These are phyloP conservation scores for fruit fly (Drosophila melanogaster) DNA, from an alignment of 1,140 invertebrate species.

Conservation along the genomic window Release_6_plus_ISO1_MT NT_033777.3:27000001-27000500, in stretches of 20 bases:
- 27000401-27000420: conserved; percentile 8
- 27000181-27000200: conserved; percentile 25
- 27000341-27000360: conserved; percentile 34
- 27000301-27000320: conserved; percentile 28
- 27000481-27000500: conserved; percentile 14
- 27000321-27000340: conserved; percentile 6
- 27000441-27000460: conserved; percentile 8
- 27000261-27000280: conserved; percentile 22
- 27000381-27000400: conserved; percentile 33
- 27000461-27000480: conserved; percentile 33
- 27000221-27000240: conserved; percentile 22
- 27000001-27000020: conserved; percentile 30
- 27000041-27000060: conserved; percentile 55
- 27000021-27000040: conserved; percentile 41
- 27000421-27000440: conserved; percentile 9
- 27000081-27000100: conserved; percentile 7
- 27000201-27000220: conserved; percentile 7
- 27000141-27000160: conserved; percentile 12
- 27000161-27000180: conserved; percentile 7
- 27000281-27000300: conserved; percentile 18
- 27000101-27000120: conserved; percentile 8
- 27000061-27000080: conserved; percentile 10
- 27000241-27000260: background rate
- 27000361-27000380: conserved; percentile 17
- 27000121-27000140: conserved; percentile 6